Base-by-base conservation (phyloP, 2,797 vertebrate species). In the Spheniscus humboldti region DNA sequence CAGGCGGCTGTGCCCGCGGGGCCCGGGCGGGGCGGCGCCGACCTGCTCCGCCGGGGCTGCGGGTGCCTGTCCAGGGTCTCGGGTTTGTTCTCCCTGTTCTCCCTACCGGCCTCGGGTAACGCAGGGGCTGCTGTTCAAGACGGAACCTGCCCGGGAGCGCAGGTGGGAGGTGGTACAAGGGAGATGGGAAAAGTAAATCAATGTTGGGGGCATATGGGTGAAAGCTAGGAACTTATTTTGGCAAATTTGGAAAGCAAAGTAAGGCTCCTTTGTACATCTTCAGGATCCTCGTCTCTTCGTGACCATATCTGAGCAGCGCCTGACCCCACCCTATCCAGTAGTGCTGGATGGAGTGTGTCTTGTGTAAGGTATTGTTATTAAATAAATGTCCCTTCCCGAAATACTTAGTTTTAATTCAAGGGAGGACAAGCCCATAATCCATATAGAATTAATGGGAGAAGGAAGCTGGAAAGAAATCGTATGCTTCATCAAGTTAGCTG, bases 41-140 rank as follows among this genome's bases (percentile, higher is more conserved):
- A 17, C 11, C 30, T 18, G 68, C 37, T 33, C 47, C 9, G 52
- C 56, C 47, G 43, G 18, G 41, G n/a, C 69, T 27, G 35, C 14
- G 19, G 28, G 31, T 23, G 64, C 30, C 35, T 6, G 41, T 18
- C 18, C 35, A 0, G 45, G 27, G 13, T 22, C 48, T 30, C 30
- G 80, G 28, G 22, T 11, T 24, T 7, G 48, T 15, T 14, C 35
- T 48, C 2, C 9, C 3, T 6, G 19, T 4, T 41, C 18, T 0
- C 8, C 2, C 20, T 41, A 15, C 18, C 18, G 9, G 68, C 37
- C 67, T 28, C 23, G 11, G 8, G 18, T 20, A 13, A 11, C 4
- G 8, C 33, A 1, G 22, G 25, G 11, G n/a, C 71, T 45, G 39
- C 60, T 9, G 9, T 11, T 89, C 52, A 2, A 13, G 64, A 6